phyloP scores from a whole-genome alignment of 2,888 invertebrate genomes.

The Omphaloscelis lunosa region DNA sequence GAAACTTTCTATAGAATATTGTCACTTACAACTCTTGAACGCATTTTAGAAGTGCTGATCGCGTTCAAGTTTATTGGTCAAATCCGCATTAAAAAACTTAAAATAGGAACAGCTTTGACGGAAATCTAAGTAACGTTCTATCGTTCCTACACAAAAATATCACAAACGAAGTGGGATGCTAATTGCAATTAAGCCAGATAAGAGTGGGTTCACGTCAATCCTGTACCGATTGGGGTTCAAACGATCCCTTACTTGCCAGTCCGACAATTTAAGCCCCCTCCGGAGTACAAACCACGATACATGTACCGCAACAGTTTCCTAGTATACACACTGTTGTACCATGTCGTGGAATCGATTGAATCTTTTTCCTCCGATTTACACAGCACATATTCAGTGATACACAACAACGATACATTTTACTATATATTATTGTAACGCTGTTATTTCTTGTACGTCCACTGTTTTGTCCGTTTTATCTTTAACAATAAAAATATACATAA shows the following conservation, averaged over 20 bases:
- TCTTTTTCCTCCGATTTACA: too few relatives aligned
- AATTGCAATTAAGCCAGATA: conserved; percentile 34
- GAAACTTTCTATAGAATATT: too few relatives aligned
- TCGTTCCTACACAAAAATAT: neutral
- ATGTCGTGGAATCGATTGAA: too few relatives aligned
- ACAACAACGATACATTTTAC: too few relatives aligned
- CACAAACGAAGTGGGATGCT: conserved; percentile 8
- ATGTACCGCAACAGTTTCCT: neutral
- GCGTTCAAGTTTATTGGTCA: too few relatives aligned
- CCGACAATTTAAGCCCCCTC: conserved; percentile 37
- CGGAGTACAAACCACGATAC: neutral
- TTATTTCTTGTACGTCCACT: too few relatives aligned
- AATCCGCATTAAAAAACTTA: neutral
- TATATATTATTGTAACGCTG: too few relatives aligned
- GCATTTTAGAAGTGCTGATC: too few relatives aligned
- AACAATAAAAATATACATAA: too few relatives aligned
- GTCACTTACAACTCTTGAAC: too few relatives aligned
- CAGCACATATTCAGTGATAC: too few relatives aligned
- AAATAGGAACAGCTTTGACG: neutral
- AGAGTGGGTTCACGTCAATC: conserved; percentile 29
- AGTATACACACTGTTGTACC: neutral
- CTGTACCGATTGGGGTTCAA: conserved; percentile 12
- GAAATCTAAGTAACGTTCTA: neutral
- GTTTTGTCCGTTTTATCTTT: too few relatives aligned
- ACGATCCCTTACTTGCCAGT: conserved; percentile 24